These are phyloP conservation scores for Neotoxoptera formosana DNA, from an alignment of 1,140 invertebrate genomes.

Conservation along the genomic window DNA sequence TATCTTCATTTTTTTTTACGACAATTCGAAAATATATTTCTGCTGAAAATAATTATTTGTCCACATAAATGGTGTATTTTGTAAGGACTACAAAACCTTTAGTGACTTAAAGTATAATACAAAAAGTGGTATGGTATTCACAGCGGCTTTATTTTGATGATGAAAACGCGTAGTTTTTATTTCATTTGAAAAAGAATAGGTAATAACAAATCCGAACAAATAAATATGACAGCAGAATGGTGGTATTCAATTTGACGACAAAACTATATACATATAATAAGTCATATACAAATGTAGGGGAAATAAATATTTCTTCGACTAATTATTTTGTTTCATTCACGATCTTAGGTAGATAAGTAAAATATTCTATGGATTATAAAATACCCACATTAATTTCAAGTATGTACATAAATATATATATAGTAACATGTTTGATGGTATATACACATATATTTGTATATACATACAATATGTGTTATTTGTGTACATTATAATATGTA, in stretches of 20 bases:
- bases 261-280: not conserved
- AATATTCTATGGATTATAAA: not conserved
- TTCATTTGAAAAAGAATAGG: not conserved
- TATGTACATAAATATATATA: too few relatives aligned
- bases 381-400: not conserved
- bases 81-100: not conserved
- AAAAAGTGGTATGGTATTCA: constrained; percentile 4
- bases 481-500: not conserved
- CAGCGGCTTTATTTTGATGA: not conserved
- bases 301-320: not conserved
- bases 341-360: not conserved
- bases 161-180: constrained; percentile 13
- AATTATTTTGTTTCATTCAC: not conserved
- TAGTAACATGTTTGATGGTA: too few relatives aligned
- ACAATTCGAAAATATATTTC: not conserved
- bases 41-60: constrained; percentile 16
- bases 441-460: not conserved
- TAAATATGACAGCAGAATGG: not conserved
- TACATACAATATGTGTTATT: not conserved
- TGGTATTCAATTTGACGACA: not conserved
- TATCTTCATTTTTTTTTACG: not conserved
- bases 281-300: not conserved
- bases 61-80: not conserved
- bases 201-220: constrained; percentile 16
- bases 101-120: constrained; percentile 6